Conservation (phyloP, 1,140 invertebrate species). For the Phenacoccus solenopsis region DNA sequence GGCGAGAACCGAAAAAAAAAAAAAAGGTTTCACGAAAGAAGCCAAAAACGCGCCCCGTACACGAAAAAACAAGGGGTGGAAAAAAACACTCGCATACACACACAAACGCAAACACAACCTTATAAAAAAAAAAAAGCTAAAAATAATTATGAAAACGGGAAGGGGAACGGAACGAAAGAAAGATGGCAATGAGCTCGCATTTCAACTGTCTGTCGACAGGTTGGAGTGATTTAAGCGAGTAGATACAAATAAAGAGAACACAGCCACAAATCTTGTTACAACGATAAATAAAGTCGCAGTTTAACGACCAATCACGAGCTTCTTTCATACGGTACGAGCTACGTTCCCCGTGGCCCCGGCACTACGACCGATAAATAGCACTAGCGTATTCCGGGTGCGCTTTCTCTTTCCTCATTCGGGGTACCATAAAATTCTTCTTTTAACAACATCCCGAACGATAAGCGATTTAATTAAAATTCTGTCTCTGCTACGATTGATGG, state of each 20-base stretch:
- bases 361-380: conserved; percentile 13
- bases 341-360: background rate
- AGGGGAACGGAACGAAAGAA: background rate
- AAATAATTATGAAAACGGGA: conserved; percentile 11
- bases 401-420: background rate
- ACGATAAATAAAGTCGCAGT: conserved; percentile 17
- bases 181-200: conserved; percentile 14
- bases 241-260: conserved; percentile 18
- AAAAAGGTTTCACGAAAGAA: too few relatives aligned
- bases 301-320: conserved; percentile 17
- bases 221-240: conserved; percentile 17
- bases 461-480: conserved; percentile 18
- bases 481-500: conserved; percentile 12
- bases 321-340: conserved; percentile 9
- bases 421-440: conserved; percentile 16
- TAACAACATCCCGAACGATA: conserved; percentile 12
- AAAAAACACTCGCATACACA: too few relatives aligned
- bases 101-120: background rate
- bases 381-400: conserved; percentile 12
- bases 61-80: background rate
- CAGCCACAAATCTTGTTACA: conserved; percentile 17
- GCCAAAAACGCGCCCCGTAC: too few relatives aligned
- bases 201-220: conserved; percentile 15
- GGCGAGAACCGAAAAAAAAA: too few relatives aligned
- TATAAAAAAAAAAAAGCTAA: conserved; percentile 7